Evolutionary conservation across 2,888 invertebrate genomes (phyloP).

Genomic region (Pasiphila rectangulata): DNA sequence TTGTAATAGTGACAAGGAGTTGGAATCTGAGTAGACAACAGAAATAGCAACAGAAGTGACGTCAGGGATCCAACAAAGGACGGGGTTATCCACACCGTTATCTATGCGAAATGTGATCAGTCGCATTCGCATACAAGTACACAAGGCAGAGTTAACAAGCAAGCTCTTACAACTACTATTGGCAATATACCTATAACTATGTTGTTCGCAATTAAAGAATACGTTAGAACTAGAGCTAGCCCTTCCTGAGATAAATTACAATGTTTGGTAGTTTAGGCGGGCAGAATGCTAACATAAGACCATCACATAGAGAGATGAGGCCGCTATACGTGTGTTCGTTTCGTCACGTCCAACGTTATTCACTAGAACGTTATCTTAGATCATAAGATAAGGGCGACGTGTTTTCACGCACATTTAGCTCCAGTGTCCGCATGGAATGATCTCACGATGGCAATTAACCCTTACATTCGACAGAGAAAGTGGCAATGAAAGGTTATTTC

Average conservation of each 20-base stretch:
- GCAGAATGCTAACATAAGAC: background rate
- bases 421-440: no score
- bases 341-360: background rate
- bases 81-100: background rate
- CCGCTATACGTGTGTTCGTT: background rate
- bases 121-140: conserved; percentile 29
- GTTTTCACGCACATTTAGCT: no score
- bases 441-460: no score
- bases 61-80: background rate
- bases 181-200: conserved; percentile 52
- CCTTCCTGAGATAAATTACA: conserved; percentile 17
- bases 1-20: background rate
- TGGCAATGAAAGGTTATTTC: no score
- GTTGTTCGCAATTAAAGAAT: conserved; percentile 32
- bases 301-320: no score
- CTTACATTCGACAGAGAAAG: no score
- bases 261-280: conserved; percentile 24
- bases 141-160: conserved; percentile 33
- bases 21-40: background rate
- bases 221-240: conserved; percentile 22
- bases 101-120: conserved; percentile 5
- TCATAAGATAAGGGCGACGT: background rate
- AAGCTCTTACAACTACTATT: conserved; percentile 57
- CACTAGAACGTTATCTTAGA: background rate
- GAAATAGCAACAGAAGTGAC: background rate